These are phyloP conservation scores for Exocentrus adspersus DNA, from an alignment of 2,888 invertebrate species.

Conservation along the genomic window DNA sequence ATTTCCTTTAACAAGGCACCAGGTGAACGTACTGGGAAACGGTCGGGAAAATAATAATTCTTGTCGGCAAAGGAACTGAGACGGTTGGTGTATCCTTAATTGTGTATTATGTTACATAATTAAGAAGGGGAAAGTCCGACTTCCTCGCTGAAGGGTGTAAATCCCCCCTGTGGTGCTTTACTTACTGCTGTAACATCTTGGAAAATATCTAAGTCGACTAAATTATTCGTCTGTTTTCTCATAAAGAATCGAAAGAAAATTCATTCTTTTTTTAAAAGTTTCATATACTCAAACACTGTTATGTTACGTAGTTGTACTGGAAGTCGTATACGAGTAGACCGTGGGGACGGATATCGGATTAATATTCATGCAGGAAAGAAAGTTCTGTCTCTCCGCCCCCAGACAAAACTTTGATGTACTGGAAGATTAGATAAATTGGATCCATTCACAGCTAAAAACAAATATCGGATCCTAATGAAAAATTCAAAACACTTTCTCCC, in stretches of 20 bases:
- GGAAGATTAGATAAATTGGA: conserved; percentile 5
- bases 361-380: conserved; percentile 13
- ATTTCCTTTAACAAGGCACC: neutral
- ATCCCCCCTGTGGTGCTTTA: no score
- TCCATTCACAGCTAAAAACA: neutral
- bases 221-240: conserved; percentile 3
- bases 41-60: neutral
- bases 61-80: neutral
- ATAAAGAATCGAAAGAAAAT: neutral
- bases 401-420: conserved; percentile 2
- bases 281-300: neutral
- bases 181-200: neutral
- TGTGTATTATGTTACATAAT: conserved; percentile 20
- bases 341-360: neutral
- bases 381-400: no score
- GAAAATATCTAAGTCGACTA: neutral
- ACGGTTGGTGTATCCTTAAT: conserved; percentile 10
- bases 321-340: neutral
- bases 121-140: conserved; percentile 7
- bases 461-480: conserved; percentile 22
- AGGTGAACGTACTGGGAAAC: neutral
- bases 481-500: conserved; percentile 24
- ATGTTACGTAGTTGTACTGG: neutral
- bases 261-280: neutral
- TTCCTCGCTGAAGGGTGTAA: no score